Evolutionary conservation across 1,140 invertebrate genomes (phyloP).

Genomic region (Penaeus indicus): DNA sequence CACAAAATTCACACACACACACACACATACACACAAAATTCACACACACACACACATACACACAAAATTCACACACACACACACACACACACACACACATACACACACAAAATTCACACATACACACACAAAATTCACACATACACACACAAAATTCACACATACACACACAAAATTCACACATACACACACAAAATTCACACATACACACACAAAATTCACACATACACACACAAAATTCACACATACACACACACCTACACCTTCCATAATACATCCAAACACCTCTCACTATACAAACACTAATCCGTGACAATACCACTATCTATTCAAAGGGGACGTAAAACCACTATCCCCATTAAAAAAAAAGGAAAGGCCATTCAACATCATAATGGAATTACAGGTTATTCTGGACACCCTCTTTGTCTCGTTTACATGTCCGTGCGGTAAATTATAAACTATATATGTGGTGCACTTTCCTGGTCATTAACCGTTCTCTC

Average conservation of each 20-base stretch:
- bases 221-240: neutral
- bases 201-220: conserved; percentile 1
- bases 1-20: neutral
- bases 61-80: neutral
- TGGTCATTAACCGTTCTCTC: neutral
- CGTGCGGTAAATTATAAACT: too few relatives aligned
- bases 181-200: neutral
- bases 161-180: conserved; percentile 2
- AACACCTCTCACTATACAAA: too few relatives aligned
- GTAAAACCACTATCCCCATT: too few relatives aligned
- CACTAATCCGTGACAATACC: too few relatives aligned
- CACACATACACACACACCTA: neutral
- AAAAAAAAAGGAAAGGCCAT: too few relatives aligned
- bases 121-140: neutral
- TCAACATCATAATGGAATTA: too few relatives aligned
- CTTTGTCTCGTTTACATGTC: too few relatives aligned
- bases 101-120: neutral
- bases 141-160: conserved; percentile 10
- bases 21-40: neutral
- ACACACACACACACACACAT: neutral
- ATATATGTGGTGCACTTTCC: too few relatives aligned
- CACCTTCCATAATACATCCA: neutral
- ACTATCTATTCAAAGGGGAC: too few relatives aligned
- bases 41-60: neutral
- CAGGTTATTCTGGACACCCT: too few relatives aligned